Percentiles rank a stretch among this genome's conserved stretches.
Conservation (phyloP, 2,113 vertebrate genomes). For the Chinchilla lanigera region DNA sequence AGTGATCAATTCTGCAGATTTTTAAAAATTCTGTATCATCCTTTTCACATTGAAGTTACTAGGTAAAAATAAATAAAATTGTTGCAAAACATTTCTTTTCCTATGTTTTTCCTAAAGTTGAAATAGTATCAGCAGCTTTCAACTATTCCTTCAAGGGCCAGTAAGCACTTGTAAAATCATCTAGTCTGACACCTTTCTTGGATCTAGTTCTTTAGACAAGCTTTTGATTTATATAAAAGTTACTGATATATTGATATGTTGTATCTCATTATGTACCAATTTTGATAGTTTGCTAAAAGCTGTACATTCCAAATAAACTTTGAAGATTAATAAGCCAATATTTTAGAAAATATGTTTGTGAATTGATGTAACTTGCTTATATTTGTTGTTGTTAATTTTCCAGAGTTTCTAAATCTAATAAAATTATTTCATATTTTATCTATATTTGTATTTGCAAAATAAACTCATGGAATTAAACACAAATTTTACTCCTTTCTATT, state of each 20-base stretch:
- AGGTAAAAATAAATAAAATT: constrained; percentile 56
- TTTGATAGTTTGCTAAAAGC: constrained; percentile 9
- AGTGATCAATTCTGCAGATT: constrained; percentile 38
- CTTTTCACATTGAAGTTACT: neutral
- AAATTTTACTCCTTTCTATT: neutral
- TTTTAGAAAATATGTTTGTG: constrained; percentile 44
- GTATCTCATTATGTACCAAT: neutral
- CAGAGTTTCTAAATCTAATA: constrained; percentile 4
- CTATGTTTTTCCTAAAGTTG: neutral
- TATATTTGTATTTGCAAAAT: constrained; percentile 38
- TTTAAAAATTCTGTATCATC: neutral
- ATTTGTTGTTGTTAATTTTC: constrained; percentile 14
- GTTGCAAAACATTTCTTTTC: neutral
- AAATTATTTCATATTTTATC: constrained; percentile 22
- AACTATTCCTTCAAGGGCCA: constrained; percentile 12
- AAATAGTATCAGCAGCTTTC: neutral
- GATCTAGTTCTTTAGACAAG: constrained; percentile 10
- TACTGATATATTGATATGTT: neutral
- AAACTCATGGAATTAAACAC: constrained; percentile 31
- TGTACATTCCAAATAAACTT: neutral
- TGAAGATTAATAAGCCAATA: constrained; percentile 39
- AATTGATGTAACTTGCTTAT: constrained; percentile 24
- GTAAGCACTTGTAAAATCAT: neutral
- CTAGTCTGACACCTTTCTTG: neutral
- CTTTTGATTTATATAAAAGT: constrained; percentile 23